Evolutionary conservation across 2,888 invertebrate species (phyloP), one percentile per base, ranked within the genome.

Genomic region (Orthosia gracilis): DNA sequence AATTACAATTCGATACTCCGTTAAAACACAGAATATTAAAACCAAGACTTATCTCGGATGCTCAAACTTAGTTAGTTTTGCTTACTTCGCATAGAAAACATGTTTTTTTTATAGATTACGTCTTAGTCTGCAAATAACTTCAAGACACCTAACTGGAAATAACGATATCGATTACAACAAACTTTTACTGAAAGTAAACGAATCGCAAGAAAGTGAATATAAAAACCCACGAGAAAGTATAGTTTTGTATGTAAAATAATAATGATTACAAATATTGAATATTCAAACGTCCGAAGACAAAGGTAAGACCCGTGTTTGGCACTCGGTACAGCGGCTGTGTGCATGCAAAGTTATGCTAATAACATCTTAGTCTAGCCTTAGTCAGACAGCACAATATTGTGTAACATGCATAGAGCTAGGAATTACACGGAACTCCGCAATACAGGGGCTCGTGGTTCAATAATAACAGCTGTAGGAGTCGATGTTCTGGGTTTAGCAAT

Each of bases 321-420:
- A 83, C 86, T 79, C 76, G 40, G 63, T 85, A 84, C 82, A 85
- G 66, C 77, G 40, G 40, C 40, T 40, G 40, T 40, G 75, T 69
- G 79, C 82, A 84, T 82, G 83, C 82, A 79, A 83, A 86, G 78
- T 84, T 82, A 84, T 88, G 89, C 85, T 84, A 87, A 88, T 85
- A 75, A 82, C 84, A 83, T 86, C 85, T 85, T 65, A 74, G 77
- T 75, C 69, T 69, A 72, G 76, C 76, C 71, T 77, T 74, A 78
- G 65, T 69, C 68, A 66, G 82, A 78, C 85, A 74, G 75, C 73
- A 80, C 85, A 81, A 80, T 76, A 81, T 83, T 83, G 75, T 82
- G 73, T 78, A 82, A 86, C 76, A 67, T 81, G 63, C 78, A 61
- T 21, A 61, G 61, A 61, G 40, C 61, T 40, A 7, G 59, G 59